phyloP scores from a whole-genome alignment of 2,888 invertebrate genomes.

The Lacanobia wlatinum region DNA sequence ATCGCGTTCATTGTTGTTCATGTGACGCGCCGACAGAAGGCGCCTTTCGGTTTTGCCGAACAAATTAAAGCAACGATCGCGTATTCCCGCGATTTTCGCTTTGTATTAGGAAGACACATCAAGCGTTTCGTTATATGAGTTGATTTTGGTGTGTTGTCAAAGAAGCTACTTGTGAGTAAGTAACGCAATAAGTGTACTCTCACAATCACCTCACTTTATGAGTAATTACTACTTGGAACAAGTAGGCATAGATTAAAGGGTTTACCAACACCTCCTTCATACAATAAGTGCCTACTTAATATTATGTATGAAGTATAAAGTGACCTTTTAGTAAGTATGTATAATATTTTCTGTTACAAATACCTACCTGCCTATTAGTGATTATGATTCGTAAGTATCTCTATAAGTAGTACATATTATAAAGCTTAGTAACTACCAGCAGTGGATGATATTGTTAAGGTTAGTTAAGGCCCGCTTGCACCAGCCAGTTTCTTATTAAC shows the following conservation, averaged over 20 bases:
- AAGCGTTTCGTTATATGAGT: neutral
- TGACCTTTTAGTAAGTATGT: slow-evolving; percentile 20
- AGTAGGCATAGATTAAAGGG: neutral
- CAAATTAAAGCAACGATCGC: too few relatives aligned
- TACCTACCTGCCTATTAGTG: neutral
- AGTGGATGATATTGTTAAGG: slow-evolving; percentile 3
- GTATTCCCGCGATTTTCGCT: too few relatives aligned
- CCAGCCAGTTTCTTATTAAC: too few relatives aligned
- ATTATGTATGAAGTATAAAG: neutral
- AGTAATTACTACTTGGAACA: neutral
- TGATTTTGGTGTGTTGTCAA: neutral
- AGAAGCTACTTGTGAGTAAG: neutral
- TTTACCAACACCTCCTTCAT: neutral
- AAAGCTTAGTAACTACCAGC: neutral
- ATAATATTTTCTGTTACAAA: slow-evolving; percentile 13
- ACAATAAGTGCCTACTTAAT: neutral
- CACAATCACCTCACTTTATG: neutral
- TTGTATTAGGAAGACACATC: too few relatives aligned
- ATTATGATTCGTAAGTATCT: neutral
- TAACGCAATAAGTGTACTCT: too few relatives aligned
- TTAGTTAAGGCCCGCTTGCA: neutral
- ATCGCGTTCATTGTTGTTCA: too few relatives aligned
- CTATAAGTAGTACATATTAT: slow-evolving; percentile 15
- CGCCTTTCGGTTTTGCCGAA: too few relatives aligned
- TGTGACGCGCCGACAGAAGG: too few relatives aligned